These are phyloP conservation scores for Catharus minimus DNA, from an alignment of 2,113 vertebrate species.

Conservation along the genomic window DNA sequence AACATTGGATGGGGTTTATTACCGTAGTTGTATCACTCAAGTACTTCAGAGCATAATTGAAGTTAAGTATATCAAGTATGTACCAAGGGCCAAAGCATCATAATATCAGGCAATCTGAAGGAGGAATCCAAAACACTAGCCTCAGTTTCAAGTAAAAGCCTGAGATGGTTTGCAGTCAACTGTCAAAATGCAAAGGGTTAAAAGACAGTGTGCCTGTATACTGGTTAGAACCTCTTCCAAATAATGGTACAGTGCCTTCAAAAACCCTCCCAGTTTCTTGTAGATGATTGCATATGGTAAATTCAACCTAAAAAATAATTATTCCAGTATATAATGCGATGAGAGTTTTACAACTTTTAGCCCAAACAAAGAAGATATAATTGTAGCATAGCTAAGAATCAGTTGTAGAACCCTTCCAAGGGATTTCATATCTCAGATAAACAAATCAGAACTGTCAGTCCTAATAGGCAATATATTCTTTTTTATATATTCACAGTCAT, in stretches of 20 bases:
- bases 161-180: background rate
- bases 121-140: background rate
- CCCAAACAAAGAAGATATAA: background rate
- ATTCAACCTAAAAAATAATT: background rate
- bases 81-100: background rate
- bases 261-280: background rate
- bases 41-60: background rate
- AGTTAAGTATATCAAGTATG: background rate
- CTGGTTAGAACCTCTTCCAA: background rate
- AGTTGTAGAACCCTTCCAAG: background rate
- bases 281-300: background rate
- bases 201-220: background rate
- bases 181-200: background rate
- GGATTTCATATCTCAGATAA: background rate
- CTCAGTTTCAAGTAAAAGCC: background rate
- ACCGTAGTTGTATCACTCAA: background rate
- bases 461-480: background rate
- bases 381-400: background rate
- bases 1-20: background rate
- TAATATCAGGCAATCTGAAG: background rate
- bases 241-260: background rate
- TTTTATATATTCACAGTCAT: background rate
- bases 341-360: background rate
- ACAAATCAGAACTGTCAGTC: background rate
- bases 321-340: background rate